Conservation (phyloP, 2,888 invertebrate genomes). For the Tenthredo distinguenda region DNA sequence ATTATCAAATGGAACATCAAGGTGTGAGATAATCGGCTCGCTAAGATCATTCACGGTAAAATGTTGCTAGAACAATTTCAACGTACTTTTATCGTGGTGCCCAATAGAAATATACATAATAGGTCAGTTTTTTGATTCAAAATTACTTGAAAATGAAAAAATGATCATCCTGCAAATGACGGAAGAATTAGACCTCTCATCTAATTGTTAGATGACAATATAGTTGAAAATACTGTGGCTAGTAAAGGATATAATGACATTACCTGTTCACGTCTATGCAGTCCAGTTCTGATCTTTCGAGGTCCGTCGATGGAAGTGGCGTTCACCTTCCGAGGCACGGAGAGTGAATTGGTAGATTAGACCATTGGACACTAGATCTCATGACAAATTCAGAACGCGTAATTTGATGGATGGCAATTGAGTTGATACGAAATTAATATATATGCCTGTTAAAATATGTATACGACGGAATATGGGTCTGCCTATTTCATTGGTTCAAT, state of each 20-base stretch:
- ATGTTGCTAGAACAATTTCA: not conserved
- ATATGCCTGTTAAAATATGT: slow-evolving; percentile 2
- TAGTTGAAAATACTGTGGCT: not conserved
- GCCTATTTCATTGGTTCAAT: not conserved
- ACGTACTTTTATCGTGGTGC: not conserved
- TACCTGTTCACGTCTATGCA: not conserved
- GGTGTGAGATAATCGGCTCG: no score
- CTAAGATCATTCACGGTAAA: not conserved
- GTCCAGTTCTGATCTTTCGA: not conserved
- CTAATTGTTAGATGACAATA: not conserved
- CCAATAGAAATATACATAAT: not conserved
- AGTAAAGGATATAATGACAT: not conserved
- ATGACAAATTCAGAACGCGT: slow-evolving; percentile 40
- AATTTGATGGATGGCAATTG: slow-evolving; percentile 19
- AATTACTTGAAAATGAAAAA: not conserved
- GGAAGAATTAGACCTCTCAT: not conserved
- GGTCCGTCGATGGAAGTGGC: not conserved
- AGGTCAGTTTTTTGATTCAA: not conserved
- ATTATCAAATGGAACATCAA: no score
- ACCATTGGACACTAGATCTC: not conserved
- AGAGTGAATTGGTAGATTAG: not conserved
- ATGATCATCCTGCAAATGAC: not conserved
- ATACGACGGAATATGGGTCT: not conserved
- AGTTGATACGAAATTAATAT: slow-evolving; percentile 33
- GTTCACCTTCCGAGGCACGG: not conserved